phyloP scores from a whole-genome alignment of 2,797 vertebrate species.

The Chaunax sp. region DNA sequence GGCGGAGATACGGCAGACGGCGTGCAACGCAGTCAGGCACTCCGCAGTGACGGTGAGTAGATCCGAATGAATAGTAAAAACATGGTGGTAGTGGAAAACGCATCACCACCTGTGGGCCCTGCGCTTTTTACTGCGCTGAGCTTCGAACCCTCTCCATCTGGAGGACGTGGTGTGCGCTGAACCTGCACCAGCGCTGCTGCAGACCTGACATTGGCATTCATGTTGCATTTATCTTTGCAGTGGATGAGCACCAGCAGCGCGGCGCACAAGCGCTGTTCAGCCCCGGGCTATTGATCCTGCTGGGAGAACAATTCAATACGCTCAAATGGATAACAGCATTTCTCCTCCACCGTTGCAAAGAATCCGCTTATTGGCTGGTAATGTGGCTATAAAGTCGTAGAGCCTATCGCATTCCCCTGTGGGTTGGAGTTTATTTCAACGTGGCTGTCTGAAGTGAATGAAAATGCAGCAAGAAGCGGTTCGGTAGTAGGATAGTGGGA shows the following conservation, averaged over 20 bases:
- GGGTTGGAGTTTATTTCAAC: conserved; percentile 47
- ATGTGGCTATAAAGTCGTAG: conserved; percentile 28
- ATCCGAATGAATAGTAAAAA: conserved; percentile 36
- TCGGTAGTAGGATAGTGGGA: conserved; percentile 49
- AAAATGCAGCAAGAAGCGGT: conserved; percentile 47
- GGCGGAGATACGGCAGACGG: conserved; percentile 90
- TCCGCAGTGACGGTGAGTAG: conserved; percentile 80
- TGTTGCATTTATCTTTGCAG: conserved; percentile 63
- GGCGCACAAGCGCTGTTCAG: conserved; percentile 53
- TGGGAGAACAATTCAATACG: conserved; percentile 28
- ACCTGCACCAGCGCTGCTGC: conserved; percentile 9
- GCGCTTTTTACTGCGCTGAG: background rate
- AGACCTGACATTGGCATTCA: conserved; percentile 75
- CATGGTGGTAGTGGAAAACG: conserved; percentile 37
- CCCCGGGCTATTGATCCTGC: conserved; percentile 57
- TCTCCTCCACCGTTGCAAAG: conserved; percentile 4
- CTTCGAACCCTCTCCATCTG: background rate
- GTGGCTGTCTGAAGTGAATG: conserved; percentile 47
- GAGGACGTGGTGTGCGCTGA: background rate
- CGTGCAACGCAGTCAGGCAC: conserved; percentile 83
- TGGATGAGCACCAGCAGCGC: conserved; percentile 32
- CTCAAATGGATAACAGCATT: conserved; percentile 24
- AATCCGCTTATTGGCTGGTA: conserved; percentile 24
- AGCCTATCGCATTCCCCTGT: conserved; percentile 24
- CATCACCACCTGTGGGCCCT: conserved; percentile 72